Evolutionary conservation across 2,113 vertebrate species (phyloP).

Genomic region (Catharus bicknelli): DNA sequence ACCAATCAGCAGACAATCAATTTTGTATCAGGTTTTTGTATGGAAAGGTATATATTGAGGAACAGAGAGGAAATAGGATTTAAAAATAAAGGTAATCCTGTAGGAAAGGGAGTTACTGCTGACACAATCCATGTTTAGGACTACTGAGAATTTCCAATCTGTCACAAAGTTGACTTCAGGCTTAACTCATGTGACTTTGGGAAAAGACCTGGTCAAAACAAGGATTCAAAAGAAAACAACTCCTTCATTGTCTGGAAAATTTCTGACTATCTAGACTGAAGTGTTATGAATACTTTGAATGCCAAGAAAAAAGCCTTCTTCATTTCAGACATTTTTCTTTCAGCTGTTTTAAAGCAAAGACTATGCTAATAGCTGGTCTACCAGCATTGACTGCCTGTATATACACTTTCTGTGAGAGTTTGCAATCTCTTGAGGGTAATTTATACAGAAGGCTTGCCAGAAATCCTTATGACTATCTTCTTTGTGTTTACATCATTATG

Average conservation of each 20-base stretch:
- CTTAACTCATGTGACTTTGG: neutral
- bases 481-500: slow-evolving; percentile 12
- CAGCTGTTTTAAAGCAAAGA: neutral
- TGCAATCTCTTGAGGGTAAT: neutral
- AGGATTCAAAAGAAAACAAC: neutral
- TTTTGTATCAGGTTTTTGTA: neutral
- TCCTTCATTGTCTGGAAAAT: neutral
- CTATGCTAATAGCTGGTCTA: neutral
- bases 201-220: neutral
- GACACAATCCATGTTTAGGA: neutral
- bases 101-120: neutral
- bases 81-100: neutral
- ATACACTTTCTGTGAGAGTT: neutral
- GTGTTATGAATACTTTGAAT: neutral
- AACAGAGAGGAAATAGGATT: neutral
- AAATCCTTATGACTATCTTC: neutral
- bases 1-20: neutral
- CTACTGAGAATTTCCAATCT: neutral
- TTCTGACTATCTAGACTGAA: neutral
- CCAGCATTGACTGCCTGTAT: neutral
- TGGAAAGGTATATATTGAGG: neutral
- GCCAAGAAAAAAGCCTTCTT: neutral
- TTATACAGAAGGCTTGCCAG: neutral
- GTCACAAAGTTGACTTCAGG: neutral
- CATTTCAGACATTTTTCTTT: neutral